phyloP scores from a whole-genome alignment of 2,113 vertebrate genomes.

The Balaeniceps rex region DNA sequence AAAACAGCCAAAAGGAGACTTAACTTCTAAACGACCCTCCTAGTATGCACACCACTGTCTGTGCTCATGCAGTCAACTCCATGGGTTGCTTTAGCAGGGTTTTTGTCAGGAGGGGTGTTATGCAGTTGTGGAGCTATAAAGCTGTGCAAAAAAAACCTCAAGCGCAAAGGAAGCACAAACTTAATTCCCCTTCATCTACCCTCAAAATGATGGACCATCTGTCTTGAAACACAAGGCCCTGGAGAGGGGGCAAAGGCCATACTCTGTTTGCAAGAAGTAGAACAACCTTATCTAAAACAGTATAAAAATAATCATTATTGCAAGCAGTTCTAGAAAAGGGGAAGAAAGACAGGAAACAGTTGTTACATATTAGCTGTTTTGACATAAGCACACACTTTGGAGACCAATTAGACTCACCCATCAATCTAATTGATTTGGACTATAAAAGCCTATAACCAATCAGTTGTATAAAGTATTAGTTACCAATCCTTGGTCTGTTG shows the following conservation, averaged over 20 bases:
- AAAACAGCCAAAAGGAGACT: not conserved
- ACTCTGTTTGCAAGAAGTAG: not conserved
- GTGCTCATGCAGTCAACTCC: not conserved
- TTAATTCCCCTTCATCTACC: not conserved
- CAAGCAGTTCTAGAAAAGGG: not conserved
- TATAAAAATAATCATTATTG: not conserved
- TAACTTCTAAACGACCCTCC: not conserved
- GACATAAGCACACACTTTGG: not conserved
- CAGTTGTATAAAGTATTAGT: not conserved
- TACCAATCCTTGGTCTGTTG: not conserved
- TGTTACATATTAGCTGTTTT: not conserved
- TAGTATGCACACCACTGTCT: not conserved
- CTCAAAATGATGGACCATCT: not conserved
- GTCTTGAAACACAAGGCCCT: not conserved
- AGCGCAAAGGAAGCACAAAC: not conserved
- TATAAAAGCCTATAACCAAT: not conserved
- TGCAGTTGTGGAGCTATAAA: rapidly evolving
- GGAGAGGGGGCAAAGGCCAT: not conserved
- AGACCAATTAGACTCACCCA: not conserved
- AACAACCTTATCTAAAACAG: not conserved
- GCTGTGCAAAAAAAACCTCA: not conserved
- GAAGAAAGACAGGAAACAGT: not conserved
- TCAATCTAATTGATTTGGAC: not conserved
- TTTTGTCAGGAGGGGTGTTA: not conserved
- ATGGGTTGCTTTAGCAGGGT: not conserved